A percentile compares a stretch with the other conserved stretches of the same genome.
Conservation (phyloP, 2,888 invertebrate genomes). For the Drosophila demipolita region DNA sequence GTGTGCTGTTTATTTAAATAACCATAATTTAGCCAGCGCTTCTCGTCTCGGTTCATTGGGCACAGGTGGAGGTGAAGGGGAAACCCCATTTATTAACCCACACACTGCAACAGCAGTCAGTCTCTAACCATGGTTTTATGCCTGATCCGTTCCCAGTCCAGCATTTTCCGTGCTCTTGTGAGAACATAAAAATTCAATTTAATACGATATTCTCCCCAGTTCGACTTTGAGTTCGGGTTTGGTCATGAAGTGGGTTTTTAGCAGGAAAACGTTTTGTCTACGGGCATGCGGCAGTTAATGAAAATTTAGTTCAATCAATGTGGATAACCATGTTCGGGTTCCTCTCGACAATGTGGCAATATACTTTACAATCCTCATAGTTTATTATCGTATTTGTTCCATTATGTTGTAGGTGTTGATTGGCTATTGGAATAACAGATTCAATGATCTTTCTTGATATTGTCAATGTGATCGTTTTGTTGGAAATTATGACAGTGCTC, state of each 20-base stretch:
- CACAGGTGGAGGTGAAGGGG: conserved; percentile 40
- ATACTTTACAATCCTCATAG: conserved; percentile 20
- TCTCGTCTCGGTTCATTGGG: conserved; percentile 25
- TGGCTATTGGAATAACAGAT: conserved; percentile 20
- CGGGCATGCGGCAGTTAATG: conserved; percentile 57
- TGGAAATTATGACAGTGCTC: conserved; percentile 14
- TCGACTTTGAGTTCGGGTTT: conserved; percentile 37
- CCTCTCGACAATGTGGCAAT: conserved; percentile 31
- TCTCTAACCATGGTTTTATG: conserved; percentile 48
- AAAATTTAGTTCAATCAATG: conserved; percentile 63
- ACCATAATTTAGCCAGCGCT: conserved; percentile 81
- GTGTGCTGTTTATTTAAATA: conserved; percentile 85
- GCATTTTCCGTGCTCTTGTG: conserved; percentile 66
- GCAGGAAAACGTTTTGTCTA: conserved; percentile 64
- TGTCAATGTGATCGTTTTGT: conserved; percentile 32
- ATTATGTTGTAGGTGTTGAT: conserved; percentile 46
- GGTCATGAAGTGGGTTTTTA: conserved; percentile 38
- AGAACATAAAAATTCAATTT: conserved; percentile 82
- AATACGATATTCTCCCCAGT: conserved; percentile 71
- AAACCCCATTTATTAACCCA: conserved; percentile 73
- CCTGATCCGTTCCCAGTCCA: conserved; percentile 46
- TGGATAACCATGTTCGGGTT: conserved; percentile 39
- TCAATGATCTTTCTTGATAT: conserved; percentile 17
- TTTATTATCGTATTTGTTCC: background rate
- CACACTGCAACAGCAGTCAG: conserved; percentile 39